Evolutionary conservation across 1,140 invertebrate genomes (phyloP).

Genomic region (Drosophila dunni): DNA sequence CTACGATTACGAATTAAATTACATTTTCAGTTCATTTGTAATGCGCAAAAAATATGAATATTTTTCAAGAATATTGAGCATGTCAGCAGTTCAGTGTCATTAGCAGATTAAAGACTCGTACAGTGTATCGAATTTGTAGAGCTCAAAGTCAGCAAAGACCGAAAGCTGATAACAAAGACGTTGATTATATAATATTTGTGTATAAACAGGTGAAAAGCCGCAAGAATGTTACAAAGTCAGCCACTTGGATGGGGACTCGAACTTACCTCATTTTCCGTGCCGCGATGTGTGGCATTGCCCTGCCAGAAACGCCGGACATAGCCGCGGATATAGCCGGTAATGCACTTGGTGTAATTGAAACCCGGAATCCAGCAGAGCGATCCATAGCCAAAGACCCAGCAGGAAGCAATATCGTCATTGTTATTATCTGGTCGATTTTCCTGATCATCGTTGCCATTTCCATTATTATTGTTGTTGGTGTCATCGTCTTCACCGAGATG

Average conservation of each 20-base stretch:
- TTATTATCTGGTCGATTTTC: slow-evolving; percentile 35
- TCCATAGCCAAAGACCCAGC: slow-evolving; percentile 95
- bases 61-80: neutral
- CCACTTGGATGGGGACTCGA: neutral
- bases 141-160: neutral
- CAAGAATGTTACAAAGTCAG: slow-evolving; percentile 23
- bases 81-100: slow-evolving; percentile 3
- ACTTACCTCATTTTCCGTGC: slow-evolving; percentile 90
- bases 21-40: slow-evolving; percentile 1
- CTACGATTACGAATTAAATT: neutral
- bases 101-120: neutral
- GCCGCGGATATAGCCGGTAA: slow-evolving; percentile 89
- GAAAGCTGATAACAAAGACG: neutral
- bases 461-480: slow-evolving; percentile 36
- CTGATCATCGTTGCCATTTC: slow-evolving; percentile 42
- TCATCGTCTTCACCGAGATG: slow-evolving; percentile 59
- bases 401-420: slow-evolving; percentile 40
- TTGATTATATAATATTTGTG: neutral
- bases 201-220: slow-evolving; percentile 29
- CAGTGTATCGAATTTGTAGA: slow-evolving; percentile 2
- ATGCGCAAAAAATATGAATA: slow-evolving; percentile 1
- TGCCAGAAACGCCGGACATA: slow-evolving; percentile 94
- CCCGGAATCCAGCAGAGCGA: slow-evolving; percentile 95
- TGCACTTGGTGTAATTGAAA: slow-evolving; percentile 90
- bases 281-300: slow-evolving; percentile 93